Conservation (phyloP, 2,113 vertebrate species). For the Clarias macrocephalus region DNA sequence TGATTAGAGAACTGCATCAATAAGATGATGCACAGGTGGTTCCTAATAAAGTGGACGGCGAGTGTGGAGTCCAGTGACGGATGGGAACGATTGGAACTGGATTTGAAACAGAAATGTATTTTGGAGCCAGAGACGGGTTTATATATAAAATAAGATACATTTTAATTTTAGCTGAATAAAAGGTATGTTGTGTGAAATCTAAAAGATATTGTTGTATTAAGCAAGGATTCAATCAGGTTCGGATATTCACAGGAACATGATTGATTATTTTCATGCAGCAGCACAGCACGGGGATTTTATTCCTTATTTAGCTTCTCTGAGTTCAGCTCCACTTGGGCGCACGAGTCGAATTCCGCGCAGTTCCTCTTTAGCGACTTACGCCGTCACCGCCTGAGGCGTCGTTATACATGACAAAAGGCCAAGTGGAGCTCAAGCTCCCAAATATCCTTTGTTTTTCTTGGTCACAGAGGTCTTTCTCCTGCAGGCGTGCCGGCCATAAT, state of each 20-base stretch:
- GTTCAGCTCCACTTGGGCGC: neutral
- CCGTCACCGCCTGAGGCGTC: neutral
- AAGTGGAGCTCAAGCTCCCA: constrained; percentile 18
- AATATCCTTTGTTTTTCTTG: constrained; percentile 31
- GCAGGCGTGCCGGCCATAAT: constrained; percentile 3
- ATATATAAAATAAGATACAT: too few relatives aligned
- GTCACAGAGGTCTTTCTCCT: constrained; percentile 28
- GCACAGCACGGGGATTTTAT: neutral
- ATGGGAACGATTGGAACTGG: too few relatives aligned
- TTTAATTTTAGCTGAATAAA: neutral
- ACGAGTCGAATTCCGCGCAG: neutral
- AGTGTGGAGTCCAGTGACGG: too few relatives aligned
- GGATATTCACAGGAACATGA: neutral
- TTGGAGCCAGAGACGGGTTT: too few relatives aligned
- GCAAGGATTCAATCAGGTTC: neutral
- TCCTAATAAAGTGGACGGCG: too few relatives aligned
- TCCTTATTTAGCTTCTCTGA: neutral
- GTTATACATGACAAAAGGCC: constrained; percentile 31
- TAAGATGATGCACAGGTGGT: too few relatives aligned
- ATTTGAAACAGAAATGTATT: too few relatives aligned
- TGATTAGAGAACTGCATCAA: too few relatives aligned
- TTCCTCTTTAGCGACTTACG: neutral
- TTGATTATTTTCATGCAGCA: neutral
- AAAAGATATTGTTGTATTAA: neutral
- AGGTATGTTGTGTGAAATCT: neutral